Evolutionary conservation across 2,888 invertebrate species (phyloP), one percentile per base, ranked within the genome.

Genomic region (Agrotis exclamationis): DNA sequence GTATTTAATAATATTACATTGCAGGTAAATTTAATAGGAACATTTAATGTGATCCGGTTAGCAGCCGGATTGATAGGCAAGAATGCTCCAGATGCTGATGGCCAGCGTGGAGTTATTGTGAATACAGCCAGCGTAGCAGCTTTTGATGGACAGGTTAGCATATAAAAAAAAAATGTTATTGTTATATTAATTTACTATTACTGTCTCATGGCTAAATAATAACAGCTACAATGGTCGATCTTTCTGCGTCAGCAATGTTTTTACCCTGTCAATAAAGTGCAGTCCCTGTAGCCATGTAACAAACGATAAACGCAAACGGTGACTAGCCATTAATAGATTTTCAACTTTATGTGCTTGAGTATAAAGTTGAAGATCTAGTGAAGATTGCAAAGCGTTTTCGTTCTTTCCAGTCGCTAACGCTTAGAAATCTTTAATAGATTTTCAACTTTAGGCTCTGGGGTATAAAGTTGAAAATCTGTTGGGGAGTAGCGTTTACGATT

Each of bases 81-180:
- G 86, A 99, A 99, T 91, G 96, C 97, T 53, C 98, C 99, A 0
- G 98, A 99, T 90, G 95, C 95, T 59, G 98, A 99, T 91, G 99
- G 98, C 0, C 98, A 99, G 89, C 97, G 99, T 60, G 99, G 99
- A 7, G 99, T 99, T 1, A 97, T 99, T 62, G 96, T 99, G 2
- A 99, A 99, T 92, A 99, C 99, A 0, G 98, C 99, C 0, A 99
- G 99, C 87, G 97, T 99, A 1, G 99, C 99, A 4, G 99, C 99
- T 0, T 99, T 96, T 90, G 99, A 99, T 86, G 99, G 99, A 20
- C 95, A 95, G 91, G 96, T 95, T 70, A 76, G 58, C 28, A 22
- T 51, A 47, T 11, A 28, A n/a, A n/a, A n/a, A n/a, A n/a, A n/a
- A n/a, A n/a, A n/a, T n/a, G n/a, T 47, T 2, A 22, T 47, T 58